Evolutionary conservation across 2,797 vertebrate species (phyloP).

Genomic region (Leuciscus waleckii): DNA sequence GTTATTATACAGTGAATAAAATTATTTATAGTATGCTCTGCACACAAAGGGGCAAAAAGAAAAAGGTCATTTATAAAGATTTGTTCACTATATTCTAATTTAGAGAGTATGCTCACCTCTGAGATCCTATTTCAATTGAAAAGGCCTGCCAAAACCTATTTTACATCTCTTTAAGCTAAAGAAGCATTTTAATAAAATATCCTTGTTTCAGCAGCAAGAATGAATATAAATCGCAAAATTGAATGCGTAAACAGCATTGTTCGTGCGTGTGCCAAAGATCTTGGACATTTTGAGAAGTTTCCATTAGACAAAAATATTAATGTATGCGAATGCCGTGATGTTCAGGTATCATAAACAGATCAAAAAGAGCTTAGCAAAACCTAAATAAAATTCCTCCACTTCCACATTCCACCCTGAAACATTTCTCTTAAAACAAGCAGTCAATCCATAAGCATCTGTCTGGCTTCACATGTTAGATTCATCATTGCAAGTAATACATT

Average conservation of each 20-base stretch:
- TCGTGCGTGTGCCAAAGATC: not conserved
- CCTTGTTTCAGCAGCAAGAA: not conserved
- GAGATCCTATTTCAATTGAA: not conserved
- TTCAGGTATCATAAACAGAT: constrained; percentile 11
- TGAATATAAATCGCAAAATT: not conserved
- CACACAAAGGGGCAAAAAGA: too few species aligned
- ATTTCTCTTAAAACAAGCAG: constrained; percentile 54
- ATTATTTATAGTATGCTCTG: too few species aligned
- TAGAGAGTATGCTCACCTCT: not conserved
- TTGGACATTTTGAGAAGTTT: not conserved
- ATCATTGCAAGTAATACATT: constrained; percentile 22
- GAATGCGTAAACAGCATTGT: not conserved
- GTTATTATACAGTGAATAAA: not conserved
- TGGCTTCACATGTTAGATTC: constrained; percentile 4
- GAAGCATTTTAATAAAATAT: not conserved
- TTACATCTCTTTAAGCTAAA: not conserved
- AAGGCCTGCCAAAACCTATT: not conserved
- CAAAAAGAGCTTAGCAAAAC: constrained; percentile 3
- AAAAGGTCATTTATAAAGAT: not conserved
- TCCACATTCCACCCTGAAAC: constrained; percentile 63
- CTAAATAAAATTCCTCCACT: constrained; percentile 9
- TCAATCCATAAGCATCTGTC: constrained; percentile 10
- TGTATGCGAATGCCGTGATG: not conserved
- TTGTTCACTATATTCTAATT: not conserved
- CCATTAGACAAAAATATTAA: not conserved